Evolutionary conservation across 2,888 invertebrate genomes (phyloP), one percentile per base, ranked within the genome.

Genomic region (Zonitis immaculata): DNA sequence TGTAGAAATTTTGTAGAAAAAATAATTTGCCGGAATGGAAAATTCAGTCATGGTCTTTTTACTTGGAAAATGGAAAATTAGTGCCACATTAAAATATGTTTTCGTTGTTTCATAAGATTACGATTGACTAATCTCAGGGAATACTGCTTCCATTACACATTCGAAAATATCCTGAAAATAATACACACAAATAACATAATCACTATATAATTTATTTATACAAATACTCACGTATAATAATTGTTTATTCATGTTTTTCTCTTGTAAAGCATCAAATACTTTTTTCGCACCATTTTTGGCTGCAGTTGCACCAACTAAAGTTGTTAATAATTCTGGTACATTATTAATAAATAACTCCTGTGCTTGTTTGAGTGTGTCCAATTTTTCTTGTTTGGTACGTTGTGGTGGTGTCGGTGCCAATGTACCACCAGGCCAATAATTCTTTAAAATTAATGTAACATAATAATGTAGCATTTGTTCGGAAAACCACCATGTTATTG

Each of bases 381-480:
- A 81, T 68, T 84, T 85, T 66, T 86, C 82, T 56, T 85, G 82
- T 42, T 83, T 80, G 6, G 82, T 81, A 52, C 84, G 77, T 16
- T 74, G 66, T 2, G 76, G 76, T 0, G 77, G 71, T 1, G 79
- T 74, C n/a, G 80, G 79, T 0, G 86, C 84, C 0, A 89, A 76
- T n/a, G 84, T 82, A 1, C 92, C 92, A 48, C 89, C 88, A 0
- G 92, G 91, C 94, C 94, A 95, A 84, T 92, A 90, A 1, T 89
- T 88, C 73, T 93, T 92, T 50, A 89, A 82, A 56, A 92, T 83
- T 25, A 88, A 80, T 52, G 89, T 86, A 44, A 89, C 86, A 73
- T 94, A 95, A 73, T 90, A 91, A 69, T 93, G 88, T 53, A 95
- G 74, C 92, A 94, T 94, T 57, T 90, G 87, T 73, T 95, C 95